Evolutionary conservation across 2,113 vertebrate genomes (phyloP).

Genomic region (Apeltes quadracus): DNA sequence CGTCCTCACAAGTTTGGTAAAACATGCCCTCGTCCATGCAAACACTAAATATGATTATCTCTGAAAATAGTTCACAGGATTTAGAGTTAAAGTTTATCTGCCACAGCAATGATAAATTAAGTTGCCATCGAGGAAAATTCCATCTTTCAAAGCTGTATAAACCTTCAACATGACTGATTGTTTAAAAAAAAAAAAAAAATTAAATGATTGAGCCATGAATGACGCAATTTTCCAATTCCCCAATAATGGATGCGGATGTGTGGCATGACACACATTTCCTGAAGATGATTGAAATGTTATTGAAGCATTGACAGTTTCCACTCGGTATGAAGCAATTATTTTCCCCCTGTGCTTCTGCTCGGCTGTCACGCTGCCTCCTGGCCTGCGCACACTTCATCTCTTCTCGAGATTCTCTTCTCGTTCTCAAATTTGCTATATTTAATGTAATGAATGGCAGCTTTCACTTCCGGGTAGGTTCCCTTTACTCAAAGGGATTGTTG

Average conservation of each 20-base stretch:
- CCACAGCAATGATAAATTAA: background rate
- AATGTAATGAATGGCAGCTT: slow-evolving; percentile 33
- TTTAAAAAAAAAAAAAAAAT: background rate
- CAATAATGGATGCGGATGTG: slow-evolving; percentile 26
- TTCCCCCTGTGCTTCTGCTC: slow-evolving; percentile 44
- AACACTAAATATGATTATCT: background rate
- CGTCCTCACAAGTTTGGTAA: background rate
- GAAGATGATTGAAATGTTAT: slow-evolving; percentile 29
- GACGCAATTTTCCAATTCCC: slow-evolving; percentile 16
- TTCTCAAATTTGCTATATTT: slow-evolving; percentile 14
- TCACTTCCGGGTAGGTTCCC: slow-evolving; percentile 42
- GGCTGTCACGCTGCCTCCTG: slow-evolving; percentile 22
- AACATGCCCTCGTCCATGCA: background rate
- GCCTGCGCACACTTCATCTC: slow-evolving; percentile 25
- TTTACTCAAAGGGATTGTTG: slow-evolving; percentile 31
- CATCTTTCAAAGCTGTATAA: slow-evolving; percentile 5
- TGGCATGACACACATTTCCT: slow-evolving; percentile 36
- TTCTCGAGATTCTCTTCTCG: slow-evolving; percentile 13
- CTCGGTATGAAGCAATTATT: slow-evolving; percentile 43
- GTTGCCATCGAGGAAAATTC: slow-evolving; percentile 20
- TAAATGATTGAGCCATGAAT: slow-evolving; percentile 19
- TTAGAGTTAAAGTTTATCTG: slow-evolving; percentile 8
- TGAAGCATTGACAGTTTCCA: slow-evolving; percentile 37
- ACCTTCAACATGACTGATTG: background rate
- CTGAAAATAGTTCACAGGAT: background rate